Evolutionary conservation across 2,113 vertebrate species (phyloP), one percentile per base, ranked within the genome.

Genomic region (Phylloscopus trochiloides): DNA sequence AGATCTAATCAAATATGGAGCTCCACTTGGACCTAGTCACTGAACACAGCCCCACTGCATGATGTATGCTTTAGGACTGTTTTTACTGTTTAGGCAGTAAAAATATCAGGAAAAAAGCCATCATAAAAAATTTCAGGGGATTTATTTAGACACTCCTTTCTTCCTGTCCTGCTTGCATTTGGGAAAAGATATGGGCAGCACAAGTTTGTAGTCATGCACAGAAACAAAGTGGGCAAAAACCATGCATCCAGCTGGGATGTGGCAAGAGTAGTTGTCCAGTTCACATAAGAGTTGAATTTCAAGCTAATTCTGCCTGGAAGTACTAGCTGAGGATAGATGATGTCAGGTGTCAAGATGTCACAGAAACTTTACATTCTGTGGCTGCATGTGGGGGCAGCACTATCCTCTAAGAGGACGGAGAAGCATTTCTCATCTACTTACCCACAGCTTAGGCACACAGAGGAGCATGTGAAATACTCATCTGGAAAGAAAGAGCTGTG

Each of bases 401-500:
- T 45, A 13, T 21, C 28, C 63, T 43, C 73, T 32, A 54, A 14
- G 72, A 93, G 42, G 38, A 65, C 11, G 24, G 73, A 18, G 45
- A 31, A 58, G 9, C 10, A 13, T 87, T 92, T 80, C 48, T 72
- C 61, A 87, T 95, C 67, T 63, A 98, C 99, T 81, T 97, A 99
- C 99, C 99, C 99, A 95, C 99, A 99, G 97, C 99, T 99, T 96
- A 99, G 99, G 91, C 99, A 99, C 92, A 99, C 92, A 84, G 98
- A 98, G 63, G 99, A 99, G 95, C 99, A 99, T 79, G 99, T 99
- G 86, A 99, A 99, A 97, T 99, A 99, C 88, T 99, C 99, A 78
- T 99, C 99, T 48, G 99, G 99, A 91, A 99, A 99, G 94, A 99
- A 99, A 45, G 99, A 99, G 97, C 99, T 99, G 94, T 99, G 98